Base-by-base conservation (phyloP, 2,888 invertebrate species). In the Mimumesa dahlbomi region DNA sequence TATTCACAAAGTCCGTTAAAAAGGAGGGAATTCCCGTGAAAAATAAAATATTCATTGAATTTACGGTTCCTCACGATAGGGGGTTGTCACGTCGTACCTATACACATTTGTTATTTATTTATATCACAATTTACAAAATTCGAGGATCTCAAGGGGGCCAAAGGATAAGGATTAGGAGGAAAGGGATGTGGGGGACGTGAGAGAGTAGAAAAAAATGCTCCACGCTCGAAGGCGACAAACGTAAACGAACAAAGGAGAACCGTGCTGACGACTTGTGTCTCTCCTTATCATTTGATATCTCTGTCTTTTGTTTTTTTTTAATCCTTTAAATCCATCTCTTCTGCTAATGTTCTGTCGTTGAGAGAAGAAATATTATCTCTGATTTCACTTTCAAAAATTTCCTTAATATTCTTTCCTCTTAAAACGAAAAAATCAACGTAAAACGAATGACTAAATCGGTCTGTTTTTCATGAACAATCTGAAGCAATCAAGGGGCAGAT, bases 51-150 rank as follows among this genome's bases (percentile, higher is more conserved):
- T 81, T 82, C 81, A 73, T 80, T 85, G 81, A 84, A 84, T 86
- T 86, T 84, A 75, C 75, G 81, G 79, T 81, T 79, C 77, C 81
- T 84, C 82, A 79, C 81, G 73, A 73, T 75, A 68, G 68, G 65
- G 70, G 73, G 68, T 67, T 65, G 74, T 76, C 75, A 77, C 71
- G 81, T 81, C 75, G 79, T 84, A 82, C 78, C 84, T 88, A 87
- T 88, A 88, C 89, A 88, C 85, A 88, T 85, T 87, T 82, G 84
- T 83, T 84, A 84, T 85, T 87, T 87, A 88, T 85, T 87, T 88
- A 88, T 89, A 89, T 88, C 88, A 89, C 88, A 89, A 89, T 89
- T 88, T 89, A 88, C 89, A 89, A 88, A 88, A 88, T 84, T 87
- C 78, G 76, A 80, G 83, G 77, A 73, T 77, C 48, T 71, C 59